These are phyloP conservation scores for Tachystola acroxantha DNA, from an alignment of 2,888 invertebrate species.

Conservation along the genomic window DNA sequence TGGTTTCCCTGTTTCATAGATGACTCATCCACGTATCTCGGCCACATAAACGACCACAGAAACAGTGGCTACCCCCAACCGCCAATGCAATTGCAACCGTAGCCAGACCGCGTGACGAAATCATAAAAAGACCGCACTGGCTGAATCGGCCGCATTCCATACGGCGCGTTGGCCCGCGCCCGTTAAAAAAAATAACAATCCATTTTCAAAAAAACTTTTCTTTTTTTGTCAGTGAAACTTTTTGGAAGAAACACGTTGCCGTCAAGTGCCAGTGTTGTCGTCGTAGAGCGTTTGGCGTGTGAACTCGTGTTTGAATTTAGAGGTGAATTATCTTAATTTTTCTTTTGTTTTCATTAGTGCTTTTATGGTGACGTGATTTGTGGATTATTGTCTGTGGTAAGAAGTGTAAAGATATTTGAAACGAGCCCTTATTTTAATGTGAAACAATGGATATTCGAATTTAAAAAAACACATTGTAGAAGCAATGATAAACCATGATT, in stretches of 20 bases:
- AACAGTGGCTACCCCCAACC: conserved; percentile 26
- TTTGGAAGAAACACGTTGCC: conserved; percentile 61
- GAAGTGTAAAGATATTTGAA: neutral
- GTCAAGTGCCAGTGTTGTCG: conserved; percentile 66
- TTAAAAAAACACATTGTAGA: too few species aligned
- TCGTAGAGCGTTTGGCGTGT: conserved; percentile 71
- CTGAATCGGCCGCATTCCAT: conserved; percentile 43
- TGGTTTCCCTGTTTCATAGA: too few species aligned
- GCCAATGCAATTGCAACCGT: conserved; percentile 38
- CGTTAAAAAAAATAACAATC: conserved; percentile 15
- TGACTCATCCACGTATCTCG: conserved; percentile 5
- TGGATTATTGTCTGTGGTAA: conserved; percentile 12
- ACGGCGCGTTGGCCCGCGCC: conserved; percentile 50
- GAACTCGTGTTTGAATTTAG: conserved; percentile 67
- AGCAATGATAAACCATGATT: too few species aligned
- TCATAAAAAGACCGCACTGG: conserved; percentile 60
- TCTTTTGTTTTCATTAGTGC: conserved; percentile 23
- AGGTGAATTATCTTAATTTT: conserved; percentile 48
- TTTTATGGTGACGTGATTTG: conserved; percentile 28
- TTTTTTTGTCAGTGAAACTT: conserved; percentile 25
- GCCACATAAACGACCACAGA: conserved; percentile 17
- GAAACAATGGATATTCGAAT: too few species aligned
- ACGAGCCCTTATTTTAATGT: too few species aligned
- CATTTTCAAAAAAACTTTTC: conserved; percentile 19
- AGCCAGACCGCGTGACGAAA: conserved; percentile 66